These are phyloP conservation scores for Microdon myrmicae DNA, from an alignment of 2,888 invertebrate genomes.

Conservation along the genomic window DNA sequence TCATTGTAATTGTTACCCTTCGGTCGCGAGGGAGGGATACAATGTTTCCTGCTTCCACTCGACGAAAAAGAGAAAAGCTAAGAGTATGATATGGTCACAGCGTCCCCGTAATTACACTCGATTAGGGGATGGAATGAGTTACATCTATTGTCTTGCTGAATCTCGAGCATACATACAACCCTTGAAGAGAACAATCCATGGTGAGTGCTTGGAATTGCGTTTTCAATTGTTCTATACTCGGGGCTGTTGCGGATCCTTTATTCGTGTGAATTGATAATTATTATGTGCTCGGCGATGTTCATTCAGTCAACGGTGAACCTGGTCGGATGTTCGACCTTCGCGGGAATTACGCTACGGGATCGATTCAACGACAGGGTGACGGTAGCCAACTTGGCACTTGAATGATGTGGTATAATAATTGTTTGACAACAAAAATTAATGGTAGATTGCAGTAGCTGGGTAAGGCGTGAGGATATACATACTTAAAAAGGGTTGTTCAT, in stretches of 20 bases:
- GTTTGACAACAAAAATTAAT: slow-evolving; percentile 18
- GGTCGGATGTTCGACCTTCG: slow-evolving; percentile 39
- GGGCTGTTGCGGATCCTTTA: slow-evolving; percentile 9
- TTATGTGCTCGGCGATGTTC: slow-evolving; percentile 41
- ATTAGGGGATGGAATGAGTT: slow-evolving; percentile 49
- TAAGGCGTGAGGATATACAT: slow-evolving; percentile 37
- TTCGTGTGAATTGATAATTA: slow-evolving; percentile 45
- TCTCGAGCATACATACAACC: slow-evolving; percentile 18
- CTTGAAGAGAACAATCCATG: slow-evolving; percentile 7
- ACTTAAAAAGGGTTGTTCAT: too few species aligned
- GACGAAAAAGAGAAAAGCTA: slow-evolving; percentile 7
- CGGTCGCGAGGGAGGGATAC: too few species aligned
- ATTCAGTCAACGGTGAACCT: slow-evolving; percentile 26
- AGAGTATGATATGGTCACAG: slow-evolving; percentile 14
- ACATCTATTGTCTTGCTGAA: slow-evolving; percentile 45
- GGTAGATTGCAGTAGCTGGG: slow-evolving; percentile 6
- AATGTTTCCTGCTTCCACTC: slow-evolving; percentile 14
- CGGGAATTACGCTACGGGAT: slow-evolving; percentile 16
- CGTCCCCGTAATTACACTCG: slow-evolving; percentile 45
- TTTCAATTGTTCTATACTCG: slow-evolving; percentile 20
- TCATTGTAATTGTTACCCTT: slow-evolving; percentile 45
- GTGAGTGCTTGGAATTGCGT: slow-evolving; percentile 22
- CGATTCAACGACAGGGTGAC: slow-evolving; percentile 26
- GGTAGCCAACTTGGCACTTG: slow-evolving; percentile 14
- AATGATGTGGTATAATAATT: slow-evolving; percentile 17